Conservation (phyloP, 2,113 vertebrate genomes). For the Prunella fulvescens region DNA sequence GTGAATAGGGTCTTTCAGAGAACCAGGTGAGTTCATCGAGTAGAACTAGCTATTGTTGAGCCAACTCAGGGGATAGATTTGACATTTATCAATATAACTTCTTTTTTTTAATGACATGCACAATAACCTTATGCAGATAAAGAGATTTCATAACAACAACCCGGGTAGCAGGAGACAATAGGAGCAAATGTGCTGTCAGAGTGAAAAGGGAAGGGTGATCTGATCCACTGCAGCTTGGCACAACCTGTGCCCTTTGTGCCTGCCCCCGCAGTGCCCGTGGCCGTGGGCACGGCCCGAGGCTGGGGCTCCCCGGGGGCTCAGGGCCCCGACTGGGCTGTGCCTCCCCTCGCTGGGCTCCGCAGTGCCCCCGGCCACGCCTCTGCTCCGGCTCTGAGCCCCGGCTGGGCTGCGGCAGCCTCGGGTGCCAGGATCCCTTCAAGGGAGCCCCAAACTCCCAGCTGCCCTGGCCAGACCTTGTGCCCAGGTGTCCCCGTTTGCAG, state of each 20-base stretch:
- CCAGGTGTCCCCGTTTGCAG: background rate
- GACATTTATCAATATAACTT: slow-evolving; percentile 68
- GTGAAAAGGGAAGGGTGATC: slow-evolving; percentile 19
- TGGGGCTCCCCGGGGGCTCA: background rate
- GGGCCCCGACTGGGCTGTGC: background rate
- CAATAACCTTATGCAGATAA: slow-evolving; percentile 68
- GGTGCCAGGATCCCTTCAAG: rapidly evolving
- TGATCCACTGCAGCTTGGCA: background rate
- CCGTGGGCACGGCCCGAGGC: background rate
- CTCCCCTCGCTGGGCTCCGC: rapidly evolving
- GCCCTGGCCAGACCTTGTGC: background rate
- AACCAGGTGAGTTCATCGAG: slow-evolving; percentile 83
- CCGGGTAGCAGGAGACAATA: background rate
- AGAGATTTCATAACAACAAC: slow-evolving; percentile 57
- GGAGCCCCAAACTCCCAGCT: background rate
- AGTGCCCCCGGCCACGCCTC: rapidly evolving
- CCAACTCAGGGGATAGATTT: slow-evolving; percentile 66
- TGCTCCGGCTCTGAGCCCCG: rapidly evolving
- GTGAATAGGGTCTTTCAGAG: slow-evolving; percentile 90
- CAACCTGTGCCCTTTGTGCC: background rate
- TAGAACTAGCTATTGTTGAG: slow-evolving; percentile 74
- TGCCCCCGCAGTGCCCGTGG: background rate
- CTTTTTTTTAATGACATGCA: slow-evolving; percentile 59
- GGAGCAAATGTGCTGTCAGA: slow-evolving; percentile 14
- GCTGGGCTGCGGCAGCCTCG: background rate